Conservation (phyloP, 2,113 vertebrate genomes). For the Corynorhinus townsendii region DNA sequence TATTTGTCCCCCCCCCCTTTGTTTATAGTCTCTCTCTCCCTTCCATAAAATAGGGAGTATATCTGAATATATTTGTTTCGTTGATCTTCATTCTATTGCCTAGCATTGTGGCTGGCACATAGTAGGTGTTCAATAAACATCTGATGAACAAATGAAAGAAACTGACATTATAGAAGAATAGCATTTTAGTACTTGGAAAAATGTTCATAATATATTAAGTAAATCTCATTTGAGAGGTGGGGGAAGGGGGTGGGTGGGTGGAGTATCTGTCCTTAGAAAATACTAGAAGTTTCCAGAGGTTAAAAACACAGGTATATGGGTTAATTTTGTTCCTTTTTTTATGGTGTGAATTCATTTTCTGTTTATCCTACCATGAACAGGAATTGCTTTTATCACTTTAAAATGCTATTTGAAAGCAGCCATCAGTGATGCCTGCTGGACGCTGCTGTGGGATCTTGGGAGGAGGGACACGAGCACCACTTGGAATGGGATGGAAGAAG, state of each 20-base stretch:
- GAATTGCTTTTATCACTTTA: not conserved
- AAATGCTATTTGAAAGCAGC: not conserved
- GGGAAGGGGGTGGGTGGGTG: rapidly evolving
- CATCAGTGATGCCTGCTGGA: not conserved
- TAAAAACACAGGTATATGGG: not conserved
- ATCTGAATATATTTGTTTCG: not conserved
- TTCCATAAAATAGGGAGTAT: not conserved
- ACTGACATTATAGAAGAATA: not conserved
- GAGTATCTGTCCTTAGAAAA: not conserved
- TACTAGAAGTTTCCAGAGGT: not conserved
- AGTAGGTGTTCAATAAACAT: not conserved
- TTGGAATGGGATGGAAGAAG: not conserved
- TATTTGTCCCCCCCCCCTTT: not conserved
- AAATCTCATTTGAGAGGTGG: not conserved
- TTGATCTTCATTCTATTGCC: not conserved
- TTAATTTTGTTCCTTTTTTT: not conserved
- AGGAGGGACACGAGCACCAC: rapidly evolving
- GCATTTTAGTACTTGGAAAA: not conserved
- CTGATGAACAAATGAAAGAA: not conserved
- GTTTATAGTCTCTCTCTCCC: not conserved
- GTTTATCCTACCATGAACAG: not conserved
- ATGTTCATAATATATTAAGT: too few species aligned
- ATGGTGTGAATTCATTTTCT: not conserved
- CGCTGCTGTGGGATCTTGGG: not conserved
- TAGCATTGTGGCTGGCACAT: too few species aligned